Evolutionary conservation across 2,888 invertebrate species (phyloP), one percentile per base, ranked within the genome.

Genomic region (Raillietiella orientalis): DNA sequence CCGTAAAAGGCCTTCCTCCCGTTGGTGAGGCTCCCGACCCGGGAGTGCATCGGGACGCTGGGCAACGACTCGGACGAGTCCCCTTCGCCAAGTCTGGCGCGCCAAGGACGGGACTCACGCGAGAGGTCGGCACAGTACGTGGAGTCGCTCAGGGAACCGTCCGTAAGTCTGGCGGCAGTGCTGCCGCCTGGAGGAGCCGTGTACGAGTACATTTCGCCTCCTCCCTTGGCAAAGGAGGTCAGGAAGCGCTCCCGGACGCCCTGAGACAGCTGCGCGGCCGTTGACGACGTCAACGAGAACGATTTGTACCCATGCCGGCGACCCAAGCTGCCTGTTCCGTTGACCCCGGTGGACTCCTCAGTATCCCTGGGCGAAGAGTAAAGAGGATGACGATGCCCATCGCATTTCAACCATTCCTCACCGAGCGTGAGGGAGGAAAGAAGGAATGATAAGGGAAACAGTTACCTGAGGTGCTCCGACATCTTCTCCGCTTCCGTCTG

Each of bases 191-290:
- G n/a, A 19, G 25, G 10, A 25, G 12, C 10, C 5, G 14, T 13
- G 24, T 34, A 36, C 16, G 35, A 25, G 12, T 35, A 32, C 35
- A 36, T 34, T 26, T n/a, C n/a, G 35, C 30, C 21, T 37, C 37
- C 22, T 35, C 31, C 30, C 34, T 35, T 29, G n/a, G 29, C 30
- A 16, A 21, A 31, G 28, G 25, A 29, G 30, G 22, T 19, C 46
- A 66, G 58, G 25, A 75, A 53, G 26, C 75, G 55, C 43, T 77
- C 75, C 5, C 75, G 52, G 2, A 77, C 72, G 23, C 70, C 72
- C 34, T 74, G 74, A 11, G 75, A 75, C 24, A 77, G 51, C 43
- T 77, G 75, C 26, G 66, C 67, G 4, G 75, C 75, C 9, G 71
- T 64, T 14, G 72, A 66, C 11, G 74, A 72, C 4, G 71, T 72